Conservation (phyloP, 2,113 vertebrate genomes). For the Gymnorhina tibicen region DNA sequence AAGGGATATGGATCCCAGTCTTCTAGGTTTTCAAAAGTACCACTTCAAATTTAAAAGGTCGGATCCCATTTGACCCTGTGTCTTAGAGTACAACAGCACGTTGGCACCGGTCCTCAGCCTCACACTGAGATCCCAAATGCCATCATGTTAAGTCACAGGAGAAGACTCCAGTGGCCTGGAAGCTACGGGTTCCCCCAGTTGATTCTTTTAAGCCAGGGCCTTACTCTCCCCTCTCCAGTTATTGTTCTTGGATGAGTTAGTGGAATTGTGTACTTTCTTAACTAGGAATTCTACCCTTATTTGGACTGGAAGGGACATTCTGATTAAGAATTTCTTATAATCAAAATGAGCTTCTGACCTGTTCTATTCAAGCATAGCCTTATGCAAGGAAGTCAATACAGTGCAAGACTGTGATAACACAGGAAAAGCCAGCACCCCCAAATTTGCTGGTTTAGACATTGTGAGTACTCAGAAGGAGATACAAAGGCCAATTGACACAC, state of each 20-base stretch:
- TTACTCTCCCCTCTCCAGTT: neutral
- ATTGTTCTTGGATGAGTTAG: neutral
- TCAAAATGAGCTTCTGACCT: neutral
- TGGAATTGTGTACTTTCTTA: neutral
- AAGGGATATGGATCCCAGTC: neutral
- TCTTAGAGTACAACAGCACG: neutral
- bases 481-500: neutral
- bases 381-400: neutral
- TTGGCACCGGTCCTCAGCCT: neutral
- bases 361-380: neutral
- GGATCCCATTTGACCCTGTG: neutral
- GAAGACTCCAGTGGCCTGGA: neutral
- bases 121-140: neutral
- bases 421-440: fast-evolving
- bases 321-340: neutral
- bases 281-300: neutral
- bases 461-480: neutral
- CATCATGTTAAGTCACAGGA: neutral
- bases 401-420: neutral
- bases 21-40: neutral
- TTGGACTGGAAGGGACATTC: neutral
- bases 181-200: neutral
- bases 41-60: neutral
- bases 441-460: neutral
- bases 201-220: neutral